Evolutionary conservation across 2,888 invertebrate species (phyloP).

Genomic region (Epiblema foenella): DNA sequence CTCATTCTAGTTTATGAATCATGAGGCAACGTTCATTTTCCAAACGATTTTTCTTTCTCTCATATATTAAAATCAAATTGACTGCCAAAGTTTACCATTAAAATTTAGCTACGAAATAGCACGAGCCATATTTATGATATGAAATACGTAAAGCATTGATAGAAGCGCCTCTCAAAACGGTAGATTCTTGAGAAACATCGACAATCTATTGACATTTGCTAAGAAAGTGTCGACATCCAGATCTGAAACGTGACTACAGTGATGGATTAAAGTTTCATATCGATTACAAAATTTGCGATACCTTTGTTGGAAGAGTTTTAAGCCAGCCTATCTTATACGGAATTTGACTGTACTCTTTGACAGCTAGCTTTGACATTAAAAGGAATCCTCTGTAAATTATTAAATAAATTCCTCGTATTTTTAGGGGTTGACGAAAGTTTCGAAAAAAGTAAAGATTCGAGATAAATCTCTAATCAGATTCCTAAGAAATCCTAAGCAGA

Average conservation of each 20-base stretch:
- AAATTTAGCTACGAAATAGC: neutral
- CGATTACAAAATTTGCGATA: neutral
- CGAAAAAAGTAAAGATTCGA: too few relatives aligned
- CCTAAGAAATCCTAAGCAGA: too few relatives aligned
- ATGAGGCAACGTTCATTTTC: too few relatives aligned
- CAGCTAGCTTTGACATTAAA: neutral
- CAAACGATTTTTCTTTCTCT: too few relatives aligned
- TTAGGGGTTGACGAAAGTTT: too few relatives aligned
- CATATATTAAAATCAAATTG: too few relatives aligned
- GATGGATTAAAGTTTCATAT: slow-evolving; percentile 17
- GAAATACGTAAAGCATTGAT: slow-evolving; percentile 4
- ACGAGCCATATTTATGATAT: neutral
- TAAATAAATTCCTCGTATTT: too few relatives aligned
- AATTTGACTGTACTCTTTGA: too few relatives aligned
- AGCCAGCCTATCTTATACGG: neutral
- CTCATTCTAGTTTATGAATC: neutral
- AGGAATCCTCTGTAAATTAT: too few relatives aligned
- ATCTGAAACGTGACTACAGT: slow-evolving; percentile 36
- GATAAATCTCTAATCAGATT: too few relatives aligned
- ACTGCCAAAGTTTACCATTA: too few relatives aligned
- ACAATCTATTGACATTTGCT: slow-evolving; percentile 32
- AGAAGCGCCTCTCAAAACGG: slow-evolving; percentile 8
- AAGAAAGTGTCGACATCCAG: slow-evolving; percentile 31
- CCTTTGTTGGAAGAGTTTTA: too few relatives aligned
- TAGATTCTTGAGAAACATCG: slow-evolving; percentile 29